Percentiles rank a stretch among this genome's conserved stretches.
phyloP scores from a whole-genome alignment of 53 echinoderm and acorn worm genomes.

The Stichopus horrens region DNA sequence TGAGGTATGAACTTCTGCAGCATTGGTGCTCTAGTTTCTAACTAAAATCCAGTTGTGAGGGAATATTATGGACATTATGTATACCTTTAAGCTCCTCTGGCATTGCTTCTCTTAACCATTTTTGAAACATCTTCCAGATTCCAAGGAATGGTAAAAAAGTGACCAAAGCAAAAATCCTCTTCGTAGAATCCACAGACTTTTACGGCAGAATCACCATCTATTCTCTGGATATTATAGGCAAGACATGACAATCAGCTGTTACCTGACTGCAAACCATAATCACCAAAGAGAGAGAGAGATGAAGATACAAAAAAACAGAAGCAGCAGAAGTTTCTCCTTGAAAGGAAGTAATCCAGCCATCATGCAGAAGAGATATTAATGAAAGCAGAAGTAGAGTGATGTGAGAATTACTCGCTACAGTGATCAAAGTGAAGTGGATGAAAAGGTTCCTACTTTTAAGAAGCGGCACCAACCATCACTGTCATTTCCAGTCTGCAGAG shows the following conservation, averaged over 20 bases:
- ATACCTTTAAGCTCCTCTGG: neutral
- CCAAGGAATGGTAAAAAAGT: conserved; percentile 24
- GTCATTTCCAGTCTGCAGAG: no score
- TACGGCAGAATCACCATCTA: conserved; percentile 80
- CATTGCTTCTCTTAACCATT: conserved; percentile 41
- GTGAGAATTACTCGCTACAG: no score
- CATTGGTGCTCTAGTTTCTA: no score
- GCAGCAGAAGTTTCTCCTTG: neutral
- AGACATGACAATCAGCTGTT: neutral
- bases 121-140: conserved; percentile 56
- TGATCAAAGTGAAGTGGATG: no score
- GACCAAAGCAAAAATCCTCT: conserved; percentile 55
- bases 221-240: conserved; percentile 65
- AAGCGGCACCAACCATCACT: no score
- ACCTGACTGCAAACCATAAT: neutral
- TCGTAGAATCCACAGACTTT: conserved; percentile 75
- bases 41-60: no score
- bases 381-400: no score
- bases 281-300: neutral
- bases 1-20: no score
- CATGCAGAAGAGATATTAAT: no score
- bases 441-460: no score
- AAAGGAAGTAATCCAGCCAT: neutral
- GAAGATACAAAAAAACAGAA: neutral
- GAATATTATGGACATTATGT: no score